Percentiles rank a stretch among this genome's conserved stretches.
These are phyloP conservation scores for Pygmarrhopalites habei DNA, from an alignment of 1,140 invertebrate species.

Conservation along the genomic window DNA sequence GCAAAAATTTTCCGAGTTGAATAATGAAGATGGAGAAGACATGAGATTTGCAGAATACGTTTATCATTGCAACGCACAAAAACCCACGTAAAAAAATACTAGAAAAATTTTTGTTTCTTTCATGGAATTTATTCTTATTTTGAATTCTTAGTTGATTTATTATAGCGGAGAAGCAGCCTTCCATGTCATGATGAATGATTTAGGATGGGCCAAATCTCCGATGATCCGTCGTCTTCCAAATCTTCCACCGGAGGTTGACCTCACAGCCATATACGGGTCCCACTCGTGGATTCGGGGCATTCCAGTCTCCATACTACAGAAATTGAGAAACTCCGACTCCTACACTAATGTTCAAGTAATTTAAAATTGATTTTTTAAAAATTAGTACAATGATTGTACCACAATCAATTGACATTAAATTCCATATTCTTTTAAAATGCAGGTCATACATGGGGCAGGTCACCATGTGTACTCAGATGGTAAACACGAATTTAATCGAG, in stretches of 20 bases:
- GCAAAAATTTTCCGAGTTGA: slow-evolving; percentile 70
- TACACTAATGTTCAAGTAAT: slow-evolving; percentile 74
- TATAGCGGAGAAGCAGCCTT: slow-evolving; percentile 29
- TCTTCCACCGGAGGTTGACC: slow-evolving; percentile 63
- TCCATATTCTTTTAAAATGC: too few species aligned
- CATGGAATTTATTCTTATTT: too few species aligned
- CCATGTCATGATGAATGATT: slow-evolving; percentile 75
- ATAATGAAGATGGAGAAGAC: slow-evolving; percentile 63
- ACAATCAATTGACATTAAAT: not conserved
- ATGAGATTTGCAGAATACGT: slow-evolving; percentile 85
- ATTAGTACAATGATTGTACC: too few species aligned
- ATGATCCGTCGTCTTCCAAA: slow-evolving; percentile 53
- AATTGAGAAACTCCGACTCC: slow-evolving; percentile 55
- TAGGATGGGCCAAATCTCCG: slow-evolving; percentile 93
- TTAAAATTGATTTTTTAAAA: not conserved
- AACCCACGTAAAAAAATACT: slow-evolving; percentile 63
- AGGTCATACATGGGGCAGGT: slow-evolving; percentile 84
- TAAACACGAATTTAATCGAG: too few species aligned
- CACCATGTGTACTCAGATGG: slow-evolving; percentile 95
- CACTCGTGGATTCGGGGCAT: slow-evolving; percentile 71
- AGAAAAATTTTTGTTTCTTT: not conserved
- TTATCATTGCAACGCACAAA: slow-evolving; percentile 91
- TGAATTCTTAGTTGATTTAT: not conserved
- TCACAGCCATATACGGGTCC: slow-evolving; percentile 85
- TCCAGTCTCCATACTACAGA: slow-evolving; percentile 67